Percentiles rank a stretch among this genome's conserved stretches.
These are phyloP conservation scores for Cotesia typhae DNA, from an alignment of 1,140 invertebrate species.

Conservation along the genomic window DNA sequence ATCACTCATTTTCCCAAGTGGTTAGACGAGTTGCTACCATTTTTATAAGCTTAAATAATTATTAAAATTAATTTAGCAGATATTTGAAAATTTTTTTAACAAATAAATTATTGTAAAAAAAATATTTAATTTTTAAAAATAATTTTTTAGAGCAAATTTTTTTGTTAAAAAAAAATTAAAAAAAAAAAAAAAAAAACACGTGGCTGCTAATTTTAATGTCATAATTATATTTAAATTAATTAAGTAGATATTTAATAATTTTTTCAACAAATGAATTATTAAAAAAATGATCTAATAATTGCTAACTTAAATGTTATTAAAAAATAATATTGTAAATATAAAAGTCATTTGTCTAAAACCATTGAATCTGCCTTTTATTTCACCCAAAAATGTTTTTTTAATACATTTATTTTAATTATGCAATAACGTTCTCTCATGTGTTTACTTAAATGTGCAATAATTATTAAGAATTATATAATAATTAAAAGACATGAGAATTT, in stretches of 20 bases:
- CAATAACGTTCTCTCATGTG: constrained; percentile 37
- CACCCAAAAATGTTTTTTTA: constrained; percentile 33
- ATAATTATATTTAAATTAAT: too few relatives aligned
- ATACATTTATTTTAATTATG: constrained; percentile 33
- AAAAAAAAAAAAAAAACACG: too few relatives aligned
- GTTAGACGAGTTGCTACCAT: constrained; percentile 44
- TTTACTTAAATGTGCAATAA: constrained; percentile 46
- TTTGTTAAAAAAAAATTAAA: too few relatives aligned
- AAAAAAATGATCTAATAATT: too few relatives aligned
- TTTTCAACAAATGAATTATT: too few relatives aligned
- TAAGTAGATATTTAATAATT: too few relatives aligned
- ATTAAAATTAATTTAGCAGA: not conserved
- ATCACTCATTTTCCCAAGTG: constrained; percentile 57
- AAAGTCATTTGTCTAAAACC: constrained; percentile 28
- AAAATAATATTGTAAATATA: not conserved
- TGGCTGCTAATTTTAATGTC: too few relatives aligned
- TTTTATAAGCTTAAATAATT: constrained; percentile 20
- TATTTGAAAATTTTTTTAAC: not conserved
- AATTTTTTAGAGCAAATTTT: too few relatives aligned
- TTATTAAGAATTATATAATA: constrained; percentile 46
- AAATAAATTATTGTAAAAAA: not conserved
- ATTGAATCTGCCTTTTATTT: constrained; percentile 36
- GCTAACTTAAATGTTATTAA: too few relatives aligned
- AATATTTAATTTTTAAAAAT: too few relatives aligned
- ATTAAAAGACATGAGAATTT: constrained; percentile 43